Base-by-base conservation (phyloP, 2,888 invertebrate genomes). In the Megamerina dolium region DNA sequence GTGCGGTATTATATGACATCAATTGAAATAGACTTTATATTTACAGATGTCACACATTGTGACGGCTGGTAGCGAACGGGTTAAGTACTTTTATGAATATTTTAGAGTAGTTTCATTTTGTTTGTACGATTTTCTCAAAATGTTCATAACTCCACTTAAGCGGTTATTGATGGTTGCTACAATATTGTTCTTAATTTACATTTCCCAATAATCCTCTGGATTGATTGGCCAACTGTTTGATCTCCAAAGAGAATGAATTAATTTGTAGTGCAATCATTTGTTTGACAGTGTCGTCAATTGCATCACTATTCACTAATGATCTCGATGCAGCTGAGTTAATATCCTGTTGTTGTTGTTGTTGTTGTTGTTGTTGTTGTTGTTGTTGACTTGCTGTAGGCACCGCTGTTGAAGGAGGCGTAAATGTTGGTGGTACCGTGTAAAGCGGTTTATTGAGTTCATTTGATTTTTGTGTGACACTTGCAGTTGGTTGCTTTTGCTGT, bases 181-280 rank as follows among this genome's bases (percentile, higher is more conserved):
- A 38, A 10, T 27, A n/a, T 27, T 27, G 13, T 27, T 27, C 3
- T 5, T 27, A 3, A 3, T 44, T 47, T 37, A 67, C 66, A 47
- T 59, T 60, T 16, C 52, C 51, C 2, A 68, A 49, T 3, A 79
- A 63, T 17, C 73, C 70, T 16, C 67, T 67, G 0, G 79, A 77
- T 45, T 78, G 77, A 12, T 74, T 66, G 51, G 77, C 73, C 50
- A 85, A 72, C 46, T 78, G 78, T 48, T 76, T 76, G 17, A 87
- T 57, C 56, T 87, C 85, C 50, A 73, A 69, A 57, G 82, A 80
- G 57, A 87, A 82, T 23, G 76, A 74, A 27, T 76, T 73, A 2
- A 82, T 79, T 68, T 84, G 82, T 47, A 81, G 78, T 14, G 75
- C 63, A 1, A 83, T 76, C 73, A 83, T 79, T 51, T 77, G 75